Percentiles rank a stretch among this genome's conserved stretches.
Evolutionary conservation across 2,797 vertebrate genomes (phyloP).

Genomic region (Neosilurus hyrtlii): DNA sequence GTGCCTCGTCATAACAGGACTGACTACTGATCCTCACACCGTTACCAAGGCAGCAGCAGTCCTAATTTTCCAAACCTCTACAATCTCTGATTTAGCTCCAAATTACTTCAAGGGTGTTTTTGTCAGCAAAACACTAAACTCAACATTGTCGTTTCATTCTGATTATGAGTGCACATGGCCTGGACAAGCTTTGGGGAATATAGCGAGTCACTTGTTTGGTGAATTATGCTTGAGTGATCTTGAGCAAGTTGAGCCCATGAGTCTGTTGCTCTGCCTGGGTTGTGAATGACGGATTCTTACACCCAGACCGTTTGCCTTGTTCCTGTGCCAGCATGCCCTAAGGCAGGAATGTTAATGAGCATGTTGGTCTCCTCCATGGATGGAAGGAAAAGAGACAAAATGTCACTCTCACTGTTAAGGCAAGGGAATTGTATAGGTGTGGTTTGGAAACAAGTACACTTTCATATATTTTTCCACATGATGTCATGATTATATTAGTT

Average conservation of each 20-base stretch:
- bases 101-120: constrained; percentile 20
- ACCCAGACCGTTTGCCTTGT: constrained; percentile 59
- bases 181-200: constrained; percentile 31
- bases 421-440: constrained; percentile 24
- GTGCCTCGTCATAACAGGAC: constrained; percentile 27
- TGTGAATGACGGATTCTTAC: constrained; percentile 54
- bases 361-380: constrained; percentile 55
- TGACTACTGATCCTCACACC: constrained; percentile 14
- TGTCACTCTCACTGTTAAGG: constrained; percentile 43
- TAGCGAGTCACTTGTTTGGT: constrained; percentile 43
- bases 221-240: constrained; percentile 60
- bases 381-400: constrained; percentile 56
- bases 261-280: constrained; percentile 51
- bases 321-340: constrained; percentile 52
- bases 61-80: constrained; percentile 20
- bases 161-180: constrained; percentile 32
- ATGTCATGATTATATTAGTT: constrained; percentile 43
- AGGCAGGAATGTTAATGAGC: constrained; percentile 73
- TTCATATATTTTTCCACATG: constrained; percentile 23
- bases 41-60: constrained; percentile 35
- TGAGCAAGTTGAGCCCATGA: constrained; percentile 54
- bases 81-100: constrained; percentile 12
- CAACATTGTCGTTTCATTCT: neutral
- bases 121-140: constrained; percentile 15
- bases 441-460: constrained; percentile 7